These are phyloP conservation scores for Etheostoma cragini DNA, from an alignment of 2,113 vertebrate genomes.

Conservation along the genomic window DNA sequence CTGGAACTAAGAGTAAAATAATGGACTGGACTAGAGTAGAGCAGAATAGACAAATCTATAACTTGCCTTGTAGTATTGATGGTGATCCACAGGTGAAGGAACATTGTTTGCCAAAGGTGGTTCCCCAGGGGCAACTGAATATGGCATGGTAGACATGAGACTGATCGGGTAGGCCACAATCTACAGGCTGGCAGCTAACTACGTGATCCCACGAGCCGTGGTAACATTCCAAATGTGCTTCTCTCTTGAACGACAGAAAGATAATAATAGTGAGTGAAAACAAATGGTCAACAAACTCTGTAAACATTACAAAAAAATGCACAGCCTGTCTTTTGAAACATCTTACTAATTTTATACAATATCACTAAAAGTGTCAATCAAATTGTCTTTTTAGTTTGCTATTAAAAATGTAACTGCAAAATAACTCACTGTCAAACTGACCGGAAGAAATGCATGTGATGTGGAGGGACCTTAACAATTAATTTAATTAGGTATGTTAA, in stretches of 20 bases:
- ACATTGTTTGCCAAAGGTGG: slow-evolving; percentile 89
- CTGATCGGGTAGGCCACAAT: slow-evolving; percentile 89
- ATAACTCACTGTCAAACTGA: background rate
- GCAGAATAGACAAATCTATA: background rate
- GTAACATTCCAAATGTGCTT: slow-evolving; percentile 85
- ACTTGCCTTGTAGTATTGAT: slow-evolving; percentile 93
- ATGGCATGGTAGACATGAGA: slow-evolving; percentile 89
- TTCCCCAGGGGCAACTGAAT: slow-evolving; percentile 91
- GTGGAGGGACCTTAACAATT: background rate
- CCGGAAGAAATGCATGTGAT: background rate
- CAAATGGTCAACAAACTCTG: background rate
- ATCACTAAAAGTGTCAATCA: background rate
- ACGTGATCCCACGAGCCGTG: slow-evolving; percentile 89
- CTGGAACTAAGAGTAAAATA: background rate
- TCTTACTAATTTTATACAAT: background rate
- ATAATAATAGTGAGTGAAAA: background rate
- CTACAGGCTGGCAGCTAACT: slow-evolving; percentile 87
- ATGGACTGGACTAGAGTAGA: background rate
- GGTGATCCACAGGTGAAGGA: slow-evolving; percentile 93
- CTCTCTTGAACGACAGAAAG: slow-evolving; percentile 71
- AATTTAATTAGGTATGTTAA: background rate
- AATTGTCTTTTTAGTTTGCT: background rate
- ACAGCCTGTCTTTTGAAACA: background rate
- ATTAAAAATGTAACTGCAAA: background rate
- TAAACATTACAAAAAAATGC: background rate